phyloP scores from a whole-genome alignment of 2,113 vertebrate species.

The Carettochelys insculpta region DNA sequence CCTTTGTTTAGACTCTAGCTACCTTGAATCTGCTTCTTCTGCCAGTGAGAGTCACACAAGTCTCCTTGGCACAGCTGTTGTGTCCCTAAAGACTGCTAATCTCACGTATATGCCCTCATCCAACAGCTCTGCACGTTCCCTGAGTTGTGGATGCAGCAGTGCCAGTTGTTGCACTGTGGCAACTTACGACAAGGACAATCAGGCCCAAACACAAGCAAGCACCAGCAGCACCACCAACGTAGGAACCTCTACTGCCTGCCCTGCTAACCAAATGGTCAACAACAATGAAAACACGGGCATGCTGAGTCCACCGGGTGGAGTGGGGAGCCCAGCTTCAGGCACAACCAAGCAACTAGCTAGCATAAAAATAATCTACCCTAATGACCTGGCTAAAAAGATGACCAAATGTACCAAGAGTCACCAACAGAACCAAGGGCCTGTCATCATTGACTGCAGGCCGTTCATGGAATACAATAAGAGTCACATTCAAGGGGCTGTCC shows the following conservation, averaged over 20 bases:
- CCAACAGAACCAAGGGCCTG: constrained; percentile 87
- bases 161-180: constrained; percentile 98
- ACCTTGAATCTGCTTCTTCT: constrained; percentile 83
- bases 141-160: constrained; percentile 99
- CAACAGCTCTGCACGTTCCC: constrained; percentile 97
- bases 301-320: constrained; percentile 80
- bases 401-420: constrained; percentile 91
- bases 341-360: constrained; percentile 79
- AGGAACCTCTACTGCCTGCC: constrained; percentile 78
- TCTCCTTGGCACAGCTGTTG: constrained; percentile 85
- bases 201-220: constrained; percentile 86
- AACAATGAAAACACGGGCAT: constrained; percentile 83
- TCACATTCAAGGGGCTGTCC: constrained; percentile 96
- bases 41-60: constrained; percentile 73
- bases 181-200: constrained; percentile 94
- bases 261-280: constrained; percentile 87
- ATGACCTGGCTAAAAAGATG: constrained; percentile 95
- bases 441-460: constrained; percentile 97
- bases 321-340: constrained; percentile 80
- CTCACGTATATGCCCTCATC: constrained; percentile 99
- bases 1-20: constrained; percentile 94
- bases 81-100: constrained; percentile 93
- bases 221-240: constrained; percentile 80
- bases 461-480: constrained; percentile 99
- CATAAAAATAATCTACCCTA: constrained; percentile 92